Conservation (phyloP, 2,888 invertebrate genomes). For the Harpalus rufipes region DNA sequence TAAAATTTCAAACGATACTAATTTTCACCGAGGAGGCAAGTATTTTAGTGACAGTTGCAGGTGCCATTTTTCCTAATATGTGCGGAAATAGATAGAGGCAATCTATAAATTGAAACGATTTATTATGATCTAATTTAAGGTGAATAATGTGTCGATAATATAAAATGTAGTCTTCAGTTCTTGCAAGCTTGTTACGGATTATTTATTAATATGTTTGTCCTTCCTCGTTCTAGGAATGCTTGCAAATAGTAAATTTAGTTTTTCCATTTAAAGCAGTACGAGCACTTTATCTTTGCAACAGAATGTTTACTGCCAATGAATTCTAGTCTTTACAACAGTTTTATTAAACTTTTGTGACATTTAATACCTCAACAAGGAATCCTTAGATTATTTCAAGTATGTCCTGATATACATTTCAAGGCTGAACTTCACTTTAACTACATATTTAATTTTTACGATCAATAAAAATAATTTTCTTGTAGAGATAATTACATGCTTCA, state of each 20-base stretch:
- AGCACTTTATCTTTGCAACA: constrained; percentile 25
- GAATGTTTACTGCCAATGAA: constrained; percentile 55
- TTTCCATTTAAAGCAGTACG: constrained; percentile 25
- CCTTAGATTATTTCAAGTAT: constrained; percentile 59
- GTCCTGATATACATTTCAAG: constrained; percentile 57
- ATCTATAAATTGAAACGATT: no score
- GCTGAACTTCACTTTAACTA: constrained; percentile 27
- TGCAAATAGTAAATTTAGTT: not conserved
- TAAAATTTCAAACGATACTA: no score
- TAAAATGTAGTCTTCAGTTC: no score
- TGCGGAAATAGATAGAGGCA: no score
- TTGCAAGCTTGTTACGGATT: not conserved
- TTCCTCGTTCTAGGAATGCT: not conserved
- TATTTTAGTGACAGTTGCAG: no score
- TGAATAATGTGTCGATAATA: no score
- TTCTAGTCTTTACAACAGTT: constrained; percentile 53
- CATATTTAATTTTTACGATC: constrained; percentile 53
- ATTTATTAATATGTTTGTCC: constrained; percentile 18
- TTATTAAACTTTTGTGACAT: constrained; percentile 57
- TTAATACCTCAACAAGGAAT: constrained; percentile 52
- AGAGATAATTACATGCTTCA: constrained; percentile 41
- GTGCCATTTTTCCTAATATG: no score
- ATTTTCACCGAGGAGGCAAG: no score
- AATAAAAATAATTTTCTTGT: constrained; percentile 52
- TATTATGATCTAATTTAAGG: no score